phyloP scores from a whole-genome alignment of 2,888 invertebrate genomes.

The Drosophila glabriapex region DNA sequence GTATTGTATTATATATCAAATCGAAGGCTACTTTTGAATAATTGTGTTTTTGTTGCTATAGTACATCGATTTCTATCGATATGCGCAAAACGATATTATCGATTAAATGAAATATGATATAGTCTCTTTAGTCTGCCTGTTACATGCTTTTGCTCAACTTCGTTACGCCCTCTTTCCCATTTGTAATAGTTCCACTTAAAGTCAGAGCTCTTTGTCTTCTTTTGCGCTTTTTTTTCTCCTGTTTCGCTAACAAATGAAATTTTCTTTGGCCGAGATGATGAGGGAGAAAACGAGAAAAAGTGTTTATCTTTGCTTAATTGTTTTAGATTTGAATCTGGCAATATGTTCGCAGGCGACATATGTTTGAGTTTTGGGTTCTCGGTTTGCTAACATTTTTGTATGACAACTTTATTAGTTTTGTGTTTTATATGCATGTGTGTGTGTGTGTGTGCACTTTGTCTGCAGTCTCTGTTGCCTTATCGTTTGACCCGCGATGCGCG shows the following conservation, averaged over 20 bases:
- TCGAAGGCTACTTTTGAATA: too few relatives aligned
- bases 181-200: slow-evolving; percentile 13
- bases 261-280: slow-evolving; percentile 8
- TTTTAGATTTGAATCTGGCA: slow-evolving; percentile 79
- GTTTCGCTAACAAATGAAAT: slow-evolving; percentile 35
- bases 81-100: too few relatives aligned
- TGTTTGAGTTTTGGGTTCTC: slow-evolving; percentile 42
- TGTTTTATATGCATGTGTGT: slow-evolving; percentile 16
- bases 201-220: slow-evolving; percentile 13
- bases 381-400: slow-evolving; percentile 56
- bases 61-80: too few relatives aligned
- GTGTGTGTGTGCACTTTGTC: slow-evolving; percentile 58
- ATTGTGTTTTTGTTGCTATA: too few relatives aligned
- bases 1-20: neutral
- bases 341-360: slow-evolving; percentile 64
- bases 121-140: neutral
- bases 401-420: slow-evolving; percentile 79
- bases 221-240: slow-evolving; percentile 6
- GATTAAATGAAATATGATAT: too few relatives aligned
- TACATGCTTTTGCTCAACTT: neutral
- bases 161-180: neutral
- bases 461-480: slow-evolving; percentile 58
- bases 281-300: slow-evolving; percentile 24
- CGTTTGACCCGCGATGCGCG: slow-evolving; percentile 68
- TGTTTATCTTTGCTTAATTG: slow-evolving; percentile 77